These are phyloP conservation scores for Lates calcarifer DNA, from an alignment of 2,113 vertebrate genomes.

Conservation along the genomic window DNA sequence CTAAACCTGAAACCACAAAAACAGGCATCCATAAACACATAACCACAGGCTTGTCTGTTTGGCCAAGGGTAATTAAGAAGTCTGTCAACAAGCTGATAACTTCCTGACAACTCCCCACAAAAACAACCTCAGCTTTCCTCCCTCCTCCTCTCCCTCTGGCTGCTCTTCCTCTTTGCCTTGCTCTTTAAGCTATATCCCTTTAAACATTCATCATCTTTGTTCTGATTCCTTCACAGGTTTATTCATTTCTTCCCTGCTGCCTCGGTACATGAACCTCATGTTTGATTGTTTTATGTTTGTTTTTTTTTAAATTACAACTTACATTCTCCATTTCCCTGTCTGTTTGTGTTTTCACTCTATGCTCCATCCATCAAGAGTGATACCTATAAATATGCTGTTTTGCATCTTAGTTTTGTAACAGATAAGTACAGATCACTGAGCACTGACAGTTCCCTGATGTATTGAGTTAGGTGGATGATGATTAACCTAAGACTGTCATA, in stretches of 20 bases:
- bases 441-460: not conserved
- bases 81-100: slow-evolving; percentile 70
- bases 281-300: not conserved
- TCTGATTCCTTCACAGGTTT: slow-evolving; percentile 8
- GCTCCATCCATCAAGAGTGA: slow-evolving; percentile 27
- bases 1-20: slow-evolving; percentile 2
- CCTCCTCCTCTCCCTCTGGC: not conserved
- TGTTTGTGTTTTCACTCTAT: not conserved
- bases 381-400: not conserved
- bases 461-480: slow-evolving; percentile 11
- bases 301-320: not conserved
- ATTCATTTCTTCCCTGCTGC: slow-evolving; percentile 16
- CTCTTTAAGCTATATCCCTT: slow-evolving; percentile 9
- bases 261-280: not conserved
- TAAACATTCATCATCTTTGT: slow-evolving; percentile 20
- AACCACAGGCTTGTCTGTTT: slow-evolving; percentile 37
- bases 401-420: slow-evolving; percentile 3
- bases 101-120: slow-evolving; percentile 79
- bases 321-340: not conserved
- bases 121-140: slow-evolving; percentile 29
- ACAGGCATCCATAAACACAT: slow-evolving; percentile 16
- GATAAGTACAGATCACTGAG: slow-evolving; percentile 27
- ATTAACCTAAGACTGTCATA: slow-evolving; percentile 15
- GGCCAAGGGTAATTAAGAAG: slow-evolving; percentile 78
- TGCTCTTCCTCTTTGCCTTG: not conserved